phyloP scores from a whole-genome alignment of 2,888 invertebrate species.

The Xestia xanthographa region DNA sequence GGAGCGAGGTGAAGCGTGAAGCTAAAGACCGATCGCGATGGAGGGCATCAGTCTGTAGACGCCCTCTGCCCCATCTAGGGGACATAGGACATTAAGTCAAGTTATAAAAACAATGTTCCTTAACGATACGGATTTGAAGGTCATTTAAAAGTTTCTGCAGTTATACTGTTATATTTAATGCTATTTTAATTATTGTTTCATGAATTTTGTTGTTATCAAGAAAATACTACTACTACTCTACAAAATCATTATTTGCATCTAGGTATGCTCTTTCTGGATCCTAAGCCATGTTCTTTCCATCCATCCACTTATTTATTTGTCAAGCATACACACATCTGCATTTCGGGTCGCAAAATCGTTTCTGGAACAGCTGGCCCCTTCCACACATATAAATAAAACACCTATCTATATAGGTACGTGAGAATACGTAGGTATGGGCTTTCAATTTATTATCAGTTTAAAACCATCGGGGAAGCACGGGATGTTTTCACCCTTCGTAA shows the following conservation, averaged over 20 bases:
- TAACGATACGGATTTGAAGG: no score
- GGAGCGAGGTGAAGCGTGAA: no score
- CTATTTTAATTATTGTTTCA: no score
- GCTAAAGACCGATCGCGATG: no score
- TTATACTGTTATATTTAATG: no score
- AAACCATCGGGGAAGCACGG: slow-evolving; percentile 44
- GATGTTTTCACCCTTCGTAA: slow-evolving; percentile 55
- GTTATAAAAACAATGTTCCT: no score
- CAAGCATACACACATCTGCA: not conserved
- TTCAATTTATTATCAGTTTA: slow-evolving; percentile 58
- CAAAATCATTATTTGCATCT: not conserved
- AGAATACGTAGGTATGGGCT: slow-evolving; percentile 14
- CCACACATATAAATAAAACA: not conserved
- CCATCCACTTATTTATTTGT: not conserved
- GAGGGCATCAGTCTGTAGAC: no score
- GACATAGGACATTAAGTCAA: no score
- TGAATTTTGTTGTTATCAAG: no score
- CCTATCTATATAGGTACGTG: not conserved
- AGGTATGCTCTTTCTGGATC: not conserved
- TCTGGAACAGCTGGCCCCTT: not conserved
- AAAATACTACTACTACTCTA: no score
- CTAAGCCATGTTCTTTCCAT: not conserved
- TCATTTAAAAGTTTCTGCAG: no score
- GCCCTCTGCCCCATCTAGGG: no score
- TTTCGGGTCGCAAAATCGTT: not conserved